A percentile compares a stretch with the other conserved stretches of the same genome.
Evolutionary conservation across 2,797 vertebrate genomes (phyloP).

Genomic region (Danionella dracula): DNA sequence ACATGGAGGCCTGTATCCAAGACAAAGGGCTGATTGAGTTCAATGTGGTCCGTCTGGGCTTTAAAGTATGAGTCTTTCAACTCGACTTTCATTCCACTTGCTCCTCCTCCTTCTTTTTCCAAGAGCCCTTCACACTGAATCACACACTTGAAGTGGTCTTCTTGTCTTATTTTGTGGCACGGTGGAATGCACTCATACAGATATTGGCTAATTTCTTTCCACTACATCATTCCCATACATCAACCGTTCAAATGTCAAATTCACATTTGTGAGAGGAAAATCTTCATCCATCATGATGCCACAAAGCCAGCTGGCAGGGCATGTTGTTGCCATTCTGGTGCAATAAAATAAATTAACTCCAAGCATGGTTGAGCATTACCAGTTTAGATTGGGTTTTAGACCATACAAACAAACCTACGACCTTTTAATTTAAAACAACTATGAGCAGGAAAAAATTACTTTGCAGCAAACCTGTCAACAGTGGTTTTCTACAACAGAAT

Average conservation of each 20-base stretch:
- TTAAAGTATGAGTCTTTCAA: slow-evolving; percentile 50
- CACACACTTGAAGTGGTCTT: slow-evolving; percentile 44
- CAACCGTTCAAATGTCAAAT: slow-evolving; percentile 27
- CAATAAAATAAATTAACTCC: slow-evolving; percentile 13
- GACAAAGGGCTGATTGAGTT: slow-evolving; percentile 77
- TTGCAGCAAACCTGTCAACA: too few relatives aligned
- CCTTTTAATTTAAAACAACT: too few relatives aligned
- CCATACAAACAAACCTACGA: background rate
- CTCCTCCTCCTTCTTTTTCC: slow-evolving; percentile 43
- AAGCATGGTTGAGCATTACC: background rate
- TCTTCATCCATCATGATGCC: slow-evolving; percentile 25
- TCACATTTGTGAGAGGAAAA: slow-evolving; percentile 34
- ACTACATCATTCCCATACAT: slow-evolving; percentile 20
- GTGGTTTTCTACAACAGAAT: too few relatives aligned
- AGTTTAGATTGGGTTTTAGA: slow-evolving; percentile 9
- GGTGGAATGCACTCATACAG: slow-evolving; percentile 42
- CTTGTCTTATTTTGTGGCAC: slow-evolving; percentile 43
- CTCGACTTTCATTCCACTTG: slow-evolving; percentile 60
- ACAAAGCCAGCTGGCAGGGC: slow-evolving; percentile 7
- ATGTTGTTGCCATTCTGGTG: slow-evolving; percentile 2
- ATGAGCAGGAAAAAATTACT: too few relatives aligned
- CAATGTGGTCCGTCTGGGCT: slow-evolving; percentile 17
- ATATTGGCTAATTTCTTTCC: slow-evolving; percentile 35
- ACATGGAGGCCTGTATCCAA: slow-evolving; percentile 54
- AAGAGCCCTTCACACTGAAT: slow-evolving; percentile 37